Base-by-base conservation (phyloP, 53 echinoderm and acorn worm species). In the Pentamera pediparva region DNA sequence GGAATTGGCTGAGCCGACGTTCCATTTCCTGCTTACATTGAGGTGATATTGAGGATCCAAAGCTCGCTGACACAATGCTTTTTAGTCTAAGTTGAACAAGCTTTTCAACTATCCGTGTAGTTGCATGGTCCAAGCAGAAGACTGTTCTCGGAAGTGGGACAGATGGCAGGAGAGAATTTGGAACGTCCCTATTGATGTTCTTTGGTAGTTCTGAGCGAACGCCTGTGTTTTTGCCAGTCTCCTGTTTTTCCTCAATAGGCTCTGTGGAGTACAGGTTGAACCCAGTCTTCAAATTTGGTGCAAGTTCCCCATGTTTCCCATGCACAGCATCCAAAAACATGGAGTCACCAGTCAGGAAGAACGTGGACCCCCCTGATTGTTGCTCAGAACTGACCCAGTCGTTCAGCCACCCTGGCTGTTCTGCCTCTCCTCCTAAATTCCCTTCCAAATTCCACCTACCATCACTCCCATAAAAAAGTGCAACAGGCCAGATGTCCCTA, bases 91-190 rank as follows among this genome's bases (percentile, higher is more conserved):
- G 29, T 12, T 75, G 34, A 2, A 75, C 4, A 5, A 75, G 40
- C 25, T 75, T 75, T 22, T 75, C 76, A 6, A 75, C 76, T 15
- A 75, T 75, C 21, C 76, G 27, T 17, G 76, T 39, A 2, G 59
- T 21, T 3, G 76, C 76, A 75, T 75, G 76, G 26, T 75, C 76
- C 20, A 75, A 59, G 25, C 76, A 75, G 25, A 59, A 76, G 9
- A 76, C 76, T n/a, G 61, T 76, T 2, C 39, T 1, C 5, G 19
- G 15, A 3, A 76, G 20, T 6, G 76, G 41, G 5, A 76, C 60
- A 25, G 18, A 27, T 8, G 60, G 60, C n/a, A 76, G 29, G 12
- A 76, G 41, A 30, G 76, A 59, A 25, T 76, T 37, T 34, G 11
- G 4, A 12, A 40, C 0, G 24, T 0, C 28, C 12, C 65, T 20